Evolutionary conservation across 2,888 invertebrate genomes (phyloP), one percentile per base, ranked within the genome.

Genomic region (Taenaris catops): DNA sequence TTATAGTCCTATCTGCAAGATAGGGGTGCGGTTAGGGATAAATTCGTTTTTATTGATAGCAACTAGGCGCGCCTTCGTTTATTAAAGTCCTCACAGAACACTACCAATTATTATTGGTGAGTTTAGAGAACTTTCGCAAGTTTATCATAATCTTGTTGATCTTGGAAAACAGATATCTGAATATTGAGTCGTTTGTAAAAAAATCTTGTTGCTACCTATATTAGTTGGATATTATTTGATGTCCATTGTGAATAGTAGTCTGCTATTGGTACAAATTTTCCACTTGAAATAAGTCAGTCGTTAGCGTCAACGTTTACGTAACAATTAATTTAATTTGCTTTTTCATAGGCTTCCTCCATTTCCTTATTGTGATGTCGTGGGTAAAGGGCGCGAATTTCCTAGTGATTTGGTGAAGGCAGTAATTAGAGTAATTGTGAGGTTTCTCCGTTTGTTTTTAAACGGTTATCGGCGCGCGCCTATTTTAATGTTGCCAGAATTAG

Each of bases 291-390:
- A 29, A 20, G 7, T 28, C 20, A 6, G 4, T 10, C 28, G 20
- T 20, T 19, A 11, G 28, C 14, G 21, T 9, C 12, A 16, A 6
- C 4, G 9, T n/a, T 83, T 80, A 81, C 75, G 78, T 76, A 76
- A 78, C 81, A 40, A 34, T 78, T 80, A 80, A 83, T 74, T 83
- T 83, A 83, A 81, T 83, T 84, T 81, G 79, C 76, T 79, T 83
- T 80, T 83, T 81, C 76, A 79, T 76, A 69, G 81, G 80, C 76
- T 83, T 81, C 83, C 75, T 74, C 72, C 70, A 75, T 71, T 76
- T 71, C 68, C 67, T 69, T 67, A 72, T 74, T 78, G 74, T 74
- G 64, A 74, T 68, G 71, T 71, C 65, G 68, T 70, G 76, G 70
- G 68, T 60, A 62, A 66, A 71, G 72, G 69, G 80, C 70, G 83